Evolutionary conservation across 1,140 invertebrate genomes (phyloP), one percentile per base, ranked within the genome.

Genomic region (Drosophila auraria): DNA sequence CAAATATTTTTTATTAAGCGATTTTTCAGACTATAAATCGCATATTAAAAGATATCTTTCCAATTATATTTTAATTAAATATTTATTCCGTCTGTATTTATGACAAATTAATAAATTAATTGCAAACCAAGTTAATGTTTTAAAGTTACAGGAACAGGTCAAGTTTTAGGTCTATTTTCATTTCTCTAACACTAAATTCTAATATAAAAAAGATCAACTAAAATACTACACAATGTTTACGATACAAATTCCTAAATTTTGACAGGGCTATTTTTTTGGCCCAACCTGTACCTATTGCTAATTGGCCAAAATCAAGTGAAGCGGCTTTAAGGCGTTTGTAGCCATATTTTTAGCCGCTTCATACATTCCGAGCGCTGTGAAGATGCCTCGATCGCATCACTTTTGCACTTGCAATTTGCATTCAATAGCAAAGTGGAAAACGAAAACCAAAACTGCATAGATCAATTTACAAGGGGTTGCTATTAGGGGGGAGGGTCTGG

Each of bases 341-440:
- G 56, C 51, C 17, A 38, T 40, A 75, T 53, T 76, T 65, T 53
- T 45, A 75, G 51, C 66, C 30, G 58, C 25, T 66, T 42, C 20
- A 59, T 59, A 42, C 15, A 23, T 54, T 44, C 15, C 6, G 12
- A 49, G 33, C 17, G 44, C 40, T 44, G 20, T 42, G 57, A 60
- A 69, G 76, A 79, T 79, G 64, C 61, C 33, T 56, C 59, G 44
- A 70, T 62, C 75, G 79, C 79, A 65, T 83, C 60, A 66, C 57
- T 71, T 63, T 86, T 86, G 70, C 84, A 83, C 83, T 83, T 66
- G 68, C 44, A 75, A 87, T 87, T 87, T 79, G 84, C 84, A 87
- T 87, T 82, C 59, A 77, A 83, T 61, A 45, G 73, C 68, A 49
- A 74, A 81, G 40, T 78, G 33, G 17, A 66, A 59, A 62, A 62